Conservation (phyloP, 2,888 invertebrate genomes). For the Furcula furcula region DNA sequence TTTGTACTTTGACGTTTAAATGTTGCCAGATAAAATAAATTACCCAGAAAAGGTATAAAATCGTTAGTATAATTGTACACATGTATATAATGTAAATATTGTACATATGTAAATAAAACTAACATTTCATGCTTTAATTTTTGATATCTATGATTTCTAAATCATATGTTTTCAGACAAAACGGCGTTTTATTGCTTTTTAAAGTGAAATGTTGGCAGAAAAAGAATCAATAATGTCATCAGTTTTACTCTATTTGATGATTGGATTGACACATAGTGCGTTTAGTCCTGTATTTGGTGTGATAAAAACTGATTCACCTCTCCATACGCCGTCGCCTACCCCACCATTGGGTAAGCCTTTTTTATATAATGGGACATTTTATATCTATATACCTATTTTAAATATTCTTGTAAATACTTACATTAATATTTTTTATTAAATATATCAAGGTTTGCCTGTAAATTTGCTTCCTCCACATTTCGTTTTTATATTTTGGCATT, state of each 20-base stretch:
- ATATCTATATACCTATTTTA: slow-evolving; percentile 4
- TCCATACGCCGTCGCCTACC: slow-evolving; percentile 34
- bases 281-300: slow-evolving; percentile 49
- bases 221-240: slow-evolving; percentile 13
- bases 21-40: no score
- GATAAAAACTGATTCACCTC: slow-evolving; percentile 40
- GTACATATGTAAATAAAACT: slow-evolving; percentile 12
- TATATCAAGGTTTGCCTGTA: slow-evolving; percentile 34
- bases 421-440: slow-evolving; percentile 6
- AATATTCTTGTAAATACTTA: slow-evolving; percentile 4
- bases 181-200: background rate
- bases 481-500: no score
- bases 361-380: slow-evolving; percentile 31
- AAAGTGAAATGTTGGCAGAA: slow-evolving; percentile 15
- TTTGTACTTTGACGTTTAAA: slow-evolving; percentile 2
- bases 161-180: slow-evolving; percentile 12
- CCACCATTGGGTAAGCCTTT: slow-evolving; percentile 48
- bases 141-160: slow-evolving; percentile 12
- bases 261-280: slow-evolving; percentile 35
- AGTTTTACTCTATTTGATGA: slow-evolving; percentile 16
- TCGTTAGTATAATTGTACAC: no score
- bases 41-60: no score
- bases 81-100: slow-evolving; percentile 24
- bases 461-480: slow-evolving; percentile 19
- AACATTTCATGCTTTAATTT: slow-evolving; percentile 3